A percentile compares a stretch with the other conserved stretches of the same genome.
These are phyloP conservation scores for Spodoptera picta DNA, from an alignment of 2,888 invertebrate species.

Conservation along the genomic window DNA sequence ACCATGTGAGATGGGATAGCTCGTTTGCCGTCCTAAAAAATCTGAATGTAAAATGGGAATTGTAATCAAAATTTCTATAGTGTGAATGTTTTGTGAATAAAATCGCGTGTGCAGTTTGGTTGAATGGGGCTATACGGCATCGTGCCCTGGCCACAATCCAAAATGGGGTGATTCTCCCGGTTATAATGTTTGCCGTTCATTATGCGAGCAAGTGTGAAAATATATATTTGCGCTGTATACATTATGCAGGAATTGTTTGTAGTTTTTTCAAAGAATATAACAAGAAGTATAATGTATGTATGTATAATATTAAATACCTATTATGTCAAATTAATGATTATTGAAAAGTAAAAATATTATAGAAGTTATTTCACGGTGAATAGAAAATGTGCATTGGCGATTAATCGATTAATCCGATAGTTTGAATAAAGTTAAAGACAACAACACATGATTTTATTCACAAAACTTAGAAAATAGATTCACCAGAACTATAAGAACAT, in stretches of 20 bases:
- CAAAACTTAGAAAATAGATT: background rate
- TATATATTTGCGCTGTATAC: constrained; percentile 3
- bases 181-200: constrained; percentile 34
- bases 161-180: constrained; percentile 28
- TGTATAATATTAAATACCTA: no score
- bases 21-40: background rate
- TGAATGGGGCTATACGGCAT: constrained; percentile 34
- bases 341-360: no score
- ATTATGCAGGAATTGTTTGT: no score
- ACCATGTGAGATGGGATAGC: no score
- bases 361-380: no score
- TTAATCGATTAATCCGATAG: no score
- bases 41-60: constrained; percentile 19
- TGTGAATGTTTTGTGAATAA: constrained; percentile 35
- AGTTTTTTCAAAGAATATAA: no score
- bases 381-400: no score
- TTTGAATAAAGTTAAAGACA: no score
- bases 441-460: no score
- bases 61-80: constrained; percentile 14
- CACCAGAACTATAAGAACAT: constrained; percentile 14
- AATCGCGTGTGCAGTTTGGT: constrained; percentile 27
- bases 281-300: no score
- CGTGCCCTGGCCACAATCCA: constrained; percentile 46
- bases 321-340: no score
- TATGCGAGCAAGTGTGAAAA: constrained; percentile 9